Evolutionary conservation across 2,888 invertebrate species (phyloP).

Genomic region (Polydesmus complanatus): DNA sequence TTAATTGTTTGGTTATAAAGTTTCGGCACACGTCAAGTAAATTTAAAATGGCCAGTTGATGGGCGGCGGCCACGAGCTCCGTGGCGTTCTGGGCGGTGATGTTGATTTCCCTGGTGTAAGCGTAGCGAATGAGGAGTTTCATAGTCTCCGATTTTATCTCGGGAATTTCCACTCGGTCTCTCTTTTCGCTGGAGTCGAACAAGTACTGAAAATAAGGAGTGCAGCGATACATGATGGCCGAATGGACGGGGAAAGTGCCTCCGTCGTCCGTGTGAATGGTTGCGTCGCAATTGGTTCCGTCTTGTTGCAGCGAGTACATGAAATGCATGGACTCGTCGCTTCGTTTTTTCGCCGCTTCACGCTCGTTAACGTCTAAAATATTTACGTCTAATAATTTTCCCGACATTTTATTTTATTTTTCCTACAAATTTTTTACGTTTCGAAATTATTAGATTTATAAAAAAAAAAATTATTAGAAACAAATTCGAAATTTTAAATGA

Average conservation of each 20-base stretch:
- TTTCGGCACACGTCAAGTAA: constrained; percentile 67
- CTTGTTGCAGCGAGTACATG: constrained; percentile 43
- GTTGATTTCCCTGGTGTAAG: constrained; percentile 63
- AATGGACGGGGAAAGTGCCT: constrained; percentile 66
- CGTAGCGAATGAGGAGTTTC: constrained; percentile 63
- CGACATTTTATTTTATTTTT: no score
- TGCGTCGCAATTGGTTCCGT: constrained; percentile 75
- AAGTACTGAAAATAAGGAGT: constrained; percentile 81
- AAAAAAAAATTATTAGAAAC: no score
- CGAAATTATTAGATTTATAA: no score
- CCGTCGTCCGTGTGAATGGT: constrained; percentile 68
- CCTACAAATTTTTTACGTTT: no score
- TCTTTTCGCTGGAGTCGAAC: constrained; percentile 61
- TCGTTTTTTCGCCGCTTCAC: neutral
- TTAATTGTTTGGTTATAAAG: constrained; percentile 52
- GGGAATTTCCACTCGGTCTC: constrained; percentile 58
- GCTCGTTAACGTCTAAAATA: neutral
- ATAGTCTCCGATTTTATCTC: constrained; percentile 64
- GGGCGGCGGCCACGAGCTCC: constrained; percentile 60
- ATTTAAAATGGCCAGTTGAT: constrained; percentile 72
- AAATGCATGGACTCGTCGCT: neutral
- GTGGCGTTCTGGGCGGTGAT: constrained; percentile 66
- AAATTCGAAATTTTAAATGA: no score
- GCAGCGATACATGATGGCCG: constrained; percentile 71
- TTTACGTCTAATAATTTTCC: no score